Conservation (phyloP, 2,113 vertebrate genomes). For the Cololabis saira region DNA sequence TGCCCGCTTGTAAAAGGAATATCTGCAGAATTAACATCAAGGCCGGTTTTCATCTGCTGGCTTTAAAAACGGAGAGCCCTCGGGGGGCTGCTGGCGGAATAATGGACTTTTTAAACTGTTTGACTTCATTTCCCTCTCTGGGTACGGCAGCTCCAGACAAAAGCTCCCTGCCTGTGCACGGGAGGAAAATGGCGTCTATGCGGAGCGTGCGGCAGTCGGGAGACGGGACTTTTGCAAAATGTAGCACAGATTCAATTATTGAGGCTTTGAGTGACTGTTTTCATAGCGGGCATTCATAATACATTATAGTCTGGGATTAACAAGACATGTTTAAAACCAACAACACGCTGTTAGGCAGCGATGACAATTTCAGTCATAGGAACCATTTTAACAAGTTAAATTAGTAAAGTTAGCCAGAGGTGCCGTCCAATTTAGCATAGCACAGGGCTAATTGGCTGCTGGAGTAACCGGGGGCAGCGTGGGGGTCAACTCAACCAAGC, state of each 20-base stretch:
- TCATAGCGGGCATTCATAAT: slow-evolving; percentile 23
- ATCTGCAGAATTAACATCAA: slow-evolving; percentile 74
- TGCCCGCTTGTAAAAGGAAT: slow-evolving; percentile 49
- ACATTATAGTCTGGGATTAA: slow-evolving; percentile 17
- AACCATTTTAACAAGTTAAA: slow-evolving; percentile 57
- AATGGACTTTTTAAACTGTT: slow-evolving; percentile 72
- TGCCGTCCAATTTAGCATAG: slow-evolving; percentile 44
- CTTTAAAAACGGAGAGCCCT: slow-evolving; percentile 63
- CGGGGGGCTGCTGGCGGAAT: slow-evolving; percentile 49
- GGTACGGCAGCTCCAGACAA: slow-evolving; percentile 27
- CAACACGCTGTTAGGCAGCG: slow-evolving; percentile 23
- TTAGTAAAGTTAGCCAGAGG: slow-evolving; percentile 52
- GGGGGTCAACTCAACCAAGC: slow-evolving; percentile 36
- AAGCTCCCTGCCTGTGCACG: neutral
- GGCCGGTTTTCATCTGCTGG: slow-evolving; percentile 68
- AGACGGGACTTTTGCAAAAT: neutral
- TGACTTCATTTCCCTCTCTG: slow-evolving; percentile 49
- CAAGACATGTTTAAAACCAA: slow-evolving; percentile 44
- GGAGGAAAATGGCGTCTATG: neutral
- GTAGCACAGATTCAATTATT: neutral
- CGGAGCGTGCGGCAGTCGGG: neutral
- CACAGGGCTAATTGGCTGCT: slow-evolving; percentile 56
- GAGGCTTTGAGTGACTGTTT: neutral
- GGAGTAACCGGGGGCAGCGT: slow-evolving; percentile 26
- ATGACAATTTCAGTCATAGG: slow-evolving; percentile 37